Evolutionary conservation across 1,140 invertebrate genomes (phyloP), one percentile per base, ranked within the genome.

Genomic region (Xylocopa sonorina): DNA sequence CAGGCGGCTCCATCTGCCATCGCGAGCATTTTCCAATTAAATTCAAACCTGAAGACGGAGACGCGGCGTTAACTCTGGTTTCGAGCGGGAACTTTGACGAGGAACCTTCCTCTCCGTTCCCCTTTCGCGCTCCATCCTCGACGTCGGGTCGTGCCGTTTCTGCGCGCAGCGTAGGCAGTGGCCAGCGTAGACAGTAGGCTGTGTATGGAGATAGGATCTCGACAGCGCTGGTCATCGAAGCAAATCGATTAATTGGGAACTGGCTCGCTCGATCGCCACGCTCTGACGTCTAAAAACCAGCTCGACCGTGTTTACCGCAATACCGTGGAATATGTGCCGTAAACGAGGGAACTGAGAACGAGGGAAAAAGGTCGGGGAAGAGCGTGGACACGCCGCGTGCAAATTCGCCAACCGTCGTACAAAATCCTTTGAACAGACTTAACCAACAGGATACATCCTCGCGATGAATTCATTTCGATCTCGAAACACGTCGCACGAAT

Each of bases 201-300:
- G 43, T 64, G 62, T 41, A 73, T 9, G 50, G n/a, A 57, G 83
- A 85, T 84, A 85, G 34, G 62, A 82, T 86, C 84, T 82, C 51
- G 68, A 83, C 67, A 82, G 80, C 76, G 84, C 84, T 88, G 86
- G 80, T 84, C 87, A 86, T 88, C 87, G 85, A 87, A 83, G 87
- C 86, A 88, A 80, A 90, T 89, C 83, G 86, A 87, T 86, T 90
- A 89, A 90, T 89, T 90, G 88, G 82, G 78, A 85, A 83, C 73
- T 81, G 81, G 67, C 76, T 82, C 81, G 69, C 57, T 53, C 80
- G 85, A 86, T 87, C 78, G 69, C 71, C 76, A 86, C 76, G 81
- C 69, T 82, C 74, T 69, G 80, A 72, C 60, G 83, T 85, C 66
- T 85, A 80, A 86, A 86, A 82, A 64, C 53, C 67, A 82, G 51